These are phyloP conservation scores for Leptinotarsa texana DNA, from an alignment of 1,140 invertebrate species.

Conservation along the genomic window DNA sequence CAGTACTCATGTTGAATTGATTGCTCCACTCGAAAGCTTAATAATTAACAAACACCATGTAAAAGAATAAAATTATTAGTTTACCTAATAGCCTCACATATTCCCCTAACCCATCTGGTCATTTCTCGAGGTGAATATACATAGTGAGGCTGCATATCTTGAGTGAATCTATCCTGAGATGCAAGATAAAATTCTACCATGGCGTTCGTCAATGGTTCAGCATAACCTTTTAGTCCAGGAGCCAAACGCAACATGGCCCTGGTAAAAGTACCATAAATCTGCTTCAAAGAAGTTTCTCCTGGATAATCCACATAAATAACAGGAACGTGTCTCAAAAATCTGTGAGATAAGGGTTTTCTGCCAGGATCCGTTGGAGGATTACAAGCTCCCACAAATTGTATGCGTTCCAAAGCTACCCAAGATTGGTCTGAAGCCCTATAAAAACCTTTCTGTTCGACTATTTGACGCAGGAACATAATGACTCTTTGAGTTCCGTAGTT, in stretches of 20 bases:
- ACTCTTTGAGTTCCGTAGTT: slow-evolving; percentile 97
- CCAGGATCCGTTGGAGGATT: slow-evolving; percentile 99
- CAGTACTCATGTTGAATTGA: not conserved
- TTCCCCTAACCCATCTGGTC: slow-evolving; percentile 98
- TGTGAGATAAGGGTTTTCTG: slow-evolving; percentile 93
- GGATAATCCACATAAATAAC: slow-evolving; percentile 99
- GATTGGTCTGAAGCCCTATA: slow-evolving; percentile 92
- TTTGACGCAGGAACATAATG: slow-evolving; percentile 96
- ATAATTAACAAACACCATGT: not conserved
- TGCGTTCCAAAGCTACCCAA: slow-evolving; percentile 95
- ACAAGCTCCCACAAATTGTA: slow-evolving; percentile 99
- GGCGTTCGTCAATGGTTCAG: slow-evolving; percentile 95
- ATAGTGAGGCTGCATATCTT: slow-evolving; percentile 99
- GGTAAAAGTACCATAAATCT: slow-evolving; percentile 99
- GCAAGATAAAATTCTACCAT: slow-evolving; percentile 99
- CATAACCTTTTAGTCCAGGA: slow-evolving; percentile 86
- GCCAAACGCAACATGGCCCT: slow-evolving; percentile 94
- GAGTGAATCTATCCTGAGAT: slow-evolving; percentile 97
- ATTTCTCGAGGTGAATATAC: slow-evolving; percentile 99
- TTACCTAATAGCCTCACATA: slow-evolving; percentile 93
- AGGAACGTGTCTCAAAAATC: slow-evolving; percentile 92
- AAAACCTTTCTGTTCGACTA: slow-evolving; percentile 93
- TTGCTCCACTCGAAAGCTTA: slow-evolving; percentile 1
- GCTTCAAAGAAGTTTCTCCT: slow-evolving; percentile 94
- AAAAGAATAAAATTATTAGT: slow-evolving; percentile 4